Conservation (phyloP, 1,140 invertebrate species). For the Dysdera silvatica region DNA sequence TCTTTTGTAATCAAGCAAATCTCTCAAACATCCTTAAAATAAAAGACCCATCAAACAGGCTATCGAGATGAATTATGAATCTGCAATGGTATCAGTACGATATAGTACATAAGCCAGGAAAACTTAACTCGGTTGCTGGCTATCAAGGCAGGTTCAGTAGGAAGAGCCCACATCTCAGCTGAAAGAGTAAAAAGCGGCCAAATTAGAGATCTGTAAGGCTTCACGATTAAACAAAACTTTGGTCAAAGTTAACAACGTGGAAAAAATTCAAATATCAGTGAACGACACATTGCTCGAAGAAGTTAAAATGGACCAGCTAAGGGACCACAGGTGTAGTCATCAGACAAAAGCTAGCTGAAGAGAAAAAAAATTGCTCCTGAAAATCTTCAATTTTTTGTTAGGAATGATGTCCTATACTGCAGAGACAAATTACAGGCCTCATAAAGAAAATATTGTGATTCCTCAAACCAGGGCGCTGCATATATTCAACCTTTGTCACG, state of each 20-base stretch:
- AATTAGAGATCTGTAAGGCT: not conserved
- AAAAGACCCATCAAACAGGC: not conserved
- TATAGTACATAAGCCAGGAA: no score
- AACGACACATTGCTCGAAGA: not conserved
- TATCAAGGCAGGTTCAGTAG: not conserved
- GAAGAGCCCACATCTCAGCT: no score
- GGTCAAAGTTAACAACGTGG: not conserved
- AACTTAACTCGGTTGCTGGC: not conserved
- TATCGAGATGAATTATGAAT: not conserved
- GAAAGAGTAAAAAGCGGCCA: no score
- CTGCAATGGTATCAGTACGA: not conserved
- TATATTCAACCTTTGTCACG: not conserved
- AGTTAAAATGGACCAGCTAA: not conserved
- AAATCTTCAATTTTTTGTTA: not conserved
- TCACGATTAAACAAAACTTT: not conserved
- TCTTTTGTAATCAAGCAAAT: not conserved
- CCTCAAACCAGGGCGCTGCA: not conserved
- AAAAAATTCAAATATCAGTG: not conserved
- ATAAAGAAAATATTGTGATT: not conserved
- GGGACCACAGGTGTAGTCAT: no score
- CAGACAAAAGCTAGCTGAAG: no score
- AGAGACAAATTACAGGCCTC: not conserved
- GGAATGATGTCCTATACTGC: not conserved
- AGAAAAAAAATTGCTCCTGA: not conserved
- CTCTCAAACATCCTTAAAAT: not conserved